These are phyloP conservation scores for Cottoperca gobio DNA, from an alignment of 2,797 vertebrate species.

Conservation along the genomic window DNA sequence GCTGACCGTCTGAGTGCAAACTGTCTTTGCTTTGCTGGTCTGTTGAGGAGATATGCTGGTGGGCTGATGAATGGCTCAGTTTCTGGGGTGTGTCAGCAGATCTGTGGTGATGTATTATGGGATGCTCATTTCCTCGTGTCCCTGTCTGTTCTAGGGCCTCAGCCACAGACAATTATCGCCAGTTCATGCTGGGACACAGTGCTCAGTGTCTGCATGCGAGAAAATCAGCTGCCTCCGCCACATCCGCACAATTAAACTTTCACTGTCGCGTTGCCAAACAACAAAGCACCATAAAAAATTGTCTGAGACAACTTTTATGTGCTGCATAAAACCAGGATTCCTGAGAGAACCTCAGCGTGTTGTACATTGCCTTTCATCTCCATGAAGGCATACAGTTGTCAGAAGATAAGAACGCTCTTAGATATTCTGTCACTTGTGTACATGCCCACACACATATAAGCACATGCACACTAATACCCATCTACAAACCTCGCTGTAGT, in stretches of 20 bases:
- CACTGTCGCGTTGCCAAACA: conserved; percentile 58
- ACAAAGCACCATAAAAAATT: conserved; percentile 51
- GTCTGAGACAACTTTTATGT: conserved; percentile 52
- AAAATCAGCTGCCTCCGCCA: conserved; percentile 61
- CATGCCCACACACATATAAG: conserved; percentile 38
- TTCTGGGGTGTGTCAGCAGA: conserved; percentile 76
- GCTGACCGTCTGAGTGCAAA: conserved; percentile 26
- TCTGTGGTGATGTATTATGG: conserved; percentile 72
- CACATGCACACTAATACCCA: conserved; percentile 44
- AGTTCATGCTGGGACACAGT: conserved; percentile 67
- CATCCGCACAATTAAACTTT: conserved; percentile 68
- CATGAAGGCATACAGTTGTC: conserved; percentile 65
- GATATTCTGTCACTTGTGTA: conserved; percentile 65
- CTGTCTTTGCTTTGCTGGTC: conserved; percentile 34
- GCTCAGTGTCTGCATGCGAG: conserved; percentile 53
- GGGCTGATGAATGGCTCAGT: conserved; percentile 67
- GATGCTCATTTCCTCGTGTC: conserved; percentile 67
- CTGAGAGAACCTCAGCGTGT: conserved; percentile 47
- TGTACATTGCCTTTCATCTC: conserved; percentile 63
- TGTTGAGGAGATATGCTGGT: conserved; percentile 24
- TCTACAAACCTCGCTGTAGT: conserved; percentile 59
- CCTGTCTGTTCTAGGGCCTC: conserved; percentile 57
- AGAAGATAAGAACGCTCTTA: conserved; percentile 58
- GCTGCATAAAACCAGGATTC: conserved; percentile 60
- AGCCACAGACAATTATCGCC: conserved; percentile 58